phyloP scores from a whole-genome alignment of 2,113 vertebrate genomes.

The Rhagologus leucostigma region DNA sequence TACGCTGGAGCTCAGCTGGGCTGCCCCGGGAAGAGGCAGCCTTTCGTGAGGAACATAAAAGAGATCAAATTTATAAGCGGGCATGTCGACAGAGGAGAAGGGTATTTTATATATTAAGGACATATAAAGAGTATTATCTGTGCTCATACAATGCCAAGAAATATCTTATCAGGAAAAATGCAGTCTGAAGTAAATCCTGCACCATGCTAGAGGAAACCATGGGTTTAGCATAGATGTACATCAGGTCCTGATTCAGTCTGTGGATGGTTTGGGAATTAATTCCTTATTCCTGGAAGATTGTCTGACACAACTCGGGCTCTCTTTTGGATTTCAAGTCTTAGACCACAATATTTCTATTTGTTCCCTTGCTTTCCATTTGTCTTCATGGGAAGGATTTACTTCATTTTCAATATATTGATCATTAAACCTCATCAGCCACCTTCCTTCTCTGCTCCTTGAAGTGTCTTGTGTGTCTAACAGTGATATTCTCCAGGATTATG shows the following conservation, averaged over 20 bases:
- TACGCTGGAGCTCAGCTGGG: neutral
- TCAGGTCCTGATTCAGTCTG: neutral
- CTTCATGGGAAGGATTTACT: neutral
- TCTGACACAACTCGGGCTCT: neutral
- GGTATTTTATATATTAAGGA: neutral
- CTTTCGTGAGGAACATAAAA: neutral
- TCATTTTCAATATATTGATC: neutral
- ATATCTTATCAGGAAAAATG: neutral
- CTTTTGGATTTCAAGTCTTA: neutral
- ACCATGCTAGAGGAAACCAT: neutral
- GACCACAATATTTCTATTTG: neutral
- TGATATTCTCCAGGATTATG: neutral
- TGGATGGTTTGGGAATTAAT: neutral
- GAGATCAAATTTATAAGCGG: neutral
- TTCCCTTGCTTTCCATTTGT: neutral
- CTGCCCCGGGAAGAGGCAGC: neutral
- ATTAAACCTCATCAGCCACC: neutral
- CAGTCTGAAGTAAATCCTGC: neutral
- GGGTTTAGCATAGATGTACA: neutral
- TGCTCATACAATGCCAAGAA: neutral
- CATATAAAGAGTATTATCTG: neutral
- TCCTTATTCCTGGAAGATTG: neutral
- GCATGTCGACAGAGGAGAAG: neutral
- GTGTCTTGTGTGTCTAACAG: neutral
- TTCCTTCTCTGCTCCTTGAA: neutral